Evolutionary conservation across 2,888 invertebrate genomes (phyloP), one percentile per base, ranked within the genome.

Genomic region (Bombylius major): DNA sequence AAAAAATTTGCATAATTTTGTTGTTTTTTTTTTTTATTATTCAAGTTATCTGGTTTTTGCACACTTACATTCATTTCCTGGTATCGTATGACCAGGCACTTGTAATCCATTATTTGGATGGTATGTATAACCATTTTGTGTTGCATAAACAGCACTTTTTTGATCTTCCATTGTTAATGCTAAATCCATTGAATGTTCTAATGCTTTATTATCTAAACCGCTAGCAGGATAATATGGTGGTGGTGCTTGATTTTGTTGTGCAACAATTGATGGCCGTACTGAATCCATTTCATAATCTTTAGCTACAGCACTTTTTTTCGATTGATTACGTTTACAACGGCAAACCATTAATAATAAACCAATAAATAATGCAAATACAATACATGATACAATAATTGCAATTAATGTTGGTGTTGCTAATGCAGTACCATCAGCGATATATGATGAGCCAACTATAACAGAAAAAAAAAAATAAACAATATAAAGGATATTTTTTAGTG

Each of bases 221-320:
- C 87, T 82, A 12, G 84, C 83, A n/a, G 91, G 89, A 69, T 91
- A 91, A 66, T 92, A 92, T 0, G 91, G 91, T 42, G 91, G 91
- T 32, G 91, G 91, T 3, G 89, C 89, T 67, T 89, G 88, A 60
- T 86, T 88, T 72, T 89, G 89, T 60, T 87, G 87, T n/a, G 88
- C 83, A 47, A 89, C 88, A 72, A 90, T 85, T 51, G 89, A 86
- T 23, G 89, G 89, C 56, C 89, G 81, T 62, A 89, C 87, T 0
- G 89, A 85, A 69, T 91, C 90, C 86, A 90, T 88, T 76, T 92
- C 92, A 71, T 91, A 91, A 71, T 92, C 91, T 75, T 93, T 93
- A 36, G 86, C 82, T 63, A 84, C 83, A 60, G 79, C 79, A 61
- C 89, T 86, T 72, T 91, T 89, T 71, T 89, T 89, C 64, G 82